Evolutionary conservation across 2,888 invertebrate species (phyloP).

Genomic region (Nemoura dubitans): DNA sequence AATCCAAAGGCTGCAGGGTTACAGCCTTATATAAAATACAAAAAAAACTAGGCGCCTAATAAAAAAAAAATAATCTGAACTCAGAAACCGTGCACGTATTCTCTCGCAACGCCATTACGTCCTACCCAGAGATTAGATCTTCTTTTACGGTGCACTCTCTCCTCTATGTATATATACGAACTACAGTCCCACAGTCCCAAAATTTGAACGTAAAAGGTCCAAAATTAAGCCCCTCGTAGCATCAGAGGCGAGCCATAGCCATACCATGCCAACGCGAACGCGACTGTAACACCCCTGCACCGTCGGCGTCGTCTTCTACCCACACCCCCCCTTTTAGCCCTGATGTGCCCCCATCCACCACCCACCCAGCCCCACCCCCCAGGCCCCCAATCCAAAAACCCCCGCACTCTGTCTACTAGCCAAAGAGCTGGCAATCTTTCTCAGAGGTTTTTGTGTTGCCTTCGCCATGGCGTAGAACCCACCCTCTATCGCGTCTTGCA

Average conservation of each 20-base stretch:
- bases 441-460: slow-evolving; percentile 27
- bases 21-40: too few species aligned
- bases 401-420: slow-evolving; percentile 8
- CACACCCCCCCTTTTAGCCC: background rate
- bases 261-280: background rate
- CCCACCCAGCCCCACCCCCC: background rate
- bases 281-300: slow-evolving; percentile 13
- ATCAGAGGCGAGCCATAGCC: background rate
- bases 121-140: background rate
- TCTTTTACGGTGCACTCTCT: background rate
- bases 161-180: too few species aligned
- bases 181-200: too few species aligned
- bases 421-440: slow-evolving; percentile 33
- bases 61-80: background rate
- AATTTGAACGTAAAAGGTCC: background rate
- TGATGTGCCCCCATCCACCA: background rate
- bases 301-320: background rate
- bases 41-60: background rate
- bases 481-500: background rate
- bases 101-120: background rate
- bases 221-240: background rate
- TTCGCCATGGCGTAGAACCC: background rate
- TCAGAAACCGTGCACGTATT: background rate
- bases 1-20: too few species aligned
- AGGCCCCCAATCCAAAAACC: background rate